These are phyloP conservation scores for Limnephilus auricula DNA, from an alignment of 2,888 invertebrate species.

Conservation along the genomic window DNA sequence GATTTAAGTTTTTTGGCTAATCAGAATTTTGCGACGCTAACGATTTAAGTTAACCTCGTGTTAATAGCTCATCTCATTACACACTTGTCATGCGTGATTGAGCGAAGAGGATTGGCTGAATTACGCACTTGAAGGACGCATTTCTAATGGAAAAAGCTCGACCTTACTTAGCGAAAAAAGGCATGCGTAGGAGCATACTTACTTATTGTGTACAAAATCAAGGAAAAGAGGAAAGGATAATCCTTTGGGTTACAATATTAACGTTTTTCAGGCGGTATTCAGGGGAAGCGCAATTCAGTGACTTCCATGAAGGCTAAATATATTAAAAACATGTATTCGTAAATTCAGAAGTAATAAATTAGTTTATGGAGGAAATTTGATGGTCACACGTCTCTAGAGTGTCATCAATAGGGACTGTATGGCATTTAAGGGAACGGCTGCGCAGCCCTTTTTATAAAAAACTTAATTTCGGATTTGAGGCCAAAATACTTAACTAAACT, in stretches of 20 bases:
- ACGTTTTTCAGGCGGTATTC: neutral
- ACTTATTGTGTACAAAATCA: neutral
- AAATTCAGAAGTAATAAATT: neutral
- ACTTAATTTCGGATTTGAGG: too few relatives aligned
- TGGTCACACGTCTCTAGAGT: neutral
- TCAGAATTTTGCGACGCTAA: neutral
- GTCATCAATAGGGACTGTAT: too few relatives aligned
- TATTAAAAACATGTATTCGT: neutral
- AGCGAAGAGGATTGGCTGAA: neutral
- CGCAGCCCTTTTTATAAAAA: too few relatives aligned
- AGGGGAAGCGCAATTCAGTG: neutral
- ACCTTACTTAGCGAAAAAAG: neutral
- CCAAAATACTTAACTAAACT: too few relatives aligned
- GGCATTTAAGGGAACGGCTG: too few relatives aligned
- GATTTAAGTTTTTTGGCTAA: neutral
- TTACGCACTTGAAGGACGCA: neutral
- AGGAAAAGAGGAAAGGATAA: neutral
- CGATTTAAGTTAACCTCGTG: neutral
- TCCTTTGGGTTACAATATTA: neutral
- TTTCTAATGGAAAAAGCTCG: neutral
- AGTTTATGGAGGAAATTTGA: neutral
- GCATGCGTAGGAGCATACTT: neutral
- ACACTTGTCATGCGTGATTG: neutral
- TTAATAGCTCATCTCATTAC: neutral
- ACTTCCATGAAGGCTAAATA: neutral